phyloP scores from a whole-genome alignment of 2,888 invertebrate species.

The Galeruca laticollis region DNA sequence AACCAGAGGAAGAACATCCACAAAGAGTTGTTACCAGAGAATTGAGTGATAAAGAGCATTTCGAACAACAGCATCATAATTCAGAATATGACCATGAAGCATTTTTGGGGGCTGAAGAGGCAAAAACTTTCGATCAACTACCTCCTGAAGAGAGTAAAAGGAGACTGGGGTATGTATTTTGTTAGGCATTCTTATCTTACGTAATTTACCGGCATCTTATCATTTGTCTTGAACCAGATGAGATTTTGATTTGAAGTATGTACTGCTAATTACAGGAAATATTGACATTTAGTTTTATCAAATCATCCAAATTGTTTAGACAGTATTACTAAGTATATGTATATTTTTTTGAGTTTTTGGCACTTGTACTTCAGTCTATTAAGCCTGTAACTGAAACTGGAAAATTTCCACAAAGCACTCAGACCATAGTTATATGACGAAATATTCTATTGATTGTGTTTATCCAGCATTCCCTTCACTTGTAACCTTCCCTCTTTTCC shows the following conservation, averaged over 20 bases:
- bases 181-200: not conserved
- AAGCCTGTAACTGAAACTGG: too few relatives aligned
- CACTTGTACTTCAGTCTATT: too few relatives aligned
- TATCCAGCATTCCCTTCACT: too few relatives aligned
- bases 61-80: slow-evolving; percentile 84
- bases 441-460: too few relatives aligned
- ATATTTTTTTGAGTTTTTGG: too few relatives aligned
- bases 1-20: slow-evolving; percentile 80
- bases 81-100: slow-evolving; percentile 96
- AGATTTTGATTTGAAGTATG: slow-evolving; percentile 4
- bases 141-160: slow-evolving; percentile 95
- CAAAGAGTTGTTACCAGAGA: slow-evolving; percentile 77
- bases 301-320: too few relatives aligned
- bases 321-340: too few relatives aligned
- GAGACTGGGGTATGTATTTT: slow-evolving; percentile 76
- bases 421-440: too few relatives aligned
- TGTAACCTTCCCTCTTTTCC: too few relatives aligned
- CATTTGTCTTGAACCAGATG: slow-evolving; percentile 7
- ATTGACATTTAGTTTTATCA: not conserved
- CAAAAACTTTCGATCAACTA: slow-evolving; percentile 93
- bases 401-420: too few relatives aligned
- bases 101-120: slow-evolving; percentile 88
- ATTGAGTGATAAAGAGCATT: slow-evolving; percentile 85
- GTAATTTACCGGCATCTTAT: not conserved
- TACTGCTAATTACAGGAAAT: not conserved